These are phyloP conservation scores for Catostomus latipinnis DNA, from an alignment of 2,797 vertebrate species.

Conservation along the genomic window DNA sequence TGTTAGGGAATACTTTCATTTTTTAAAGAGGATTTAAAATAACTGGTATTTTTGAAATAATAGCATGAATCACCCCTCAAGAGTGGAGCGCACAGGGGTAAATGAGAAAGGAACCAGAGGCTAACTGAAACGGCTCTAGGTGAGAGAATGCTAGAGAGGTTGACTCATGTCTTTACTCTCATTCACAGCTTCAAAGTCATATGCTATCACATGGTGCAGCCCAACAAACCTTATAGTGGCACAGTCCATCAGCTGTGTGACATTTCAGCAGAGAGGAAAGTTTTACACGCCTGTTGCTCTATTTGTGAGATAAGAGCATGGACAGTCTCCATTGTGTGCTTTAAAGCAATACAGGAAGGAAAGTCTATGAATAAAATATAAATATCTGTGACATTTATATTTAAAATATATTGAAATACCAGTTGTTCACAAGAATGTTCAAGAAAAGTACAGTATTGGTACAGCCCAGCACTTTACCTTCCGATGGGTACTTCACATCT, in stretches of 20 bases:
- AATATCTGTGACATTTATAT: slow-evolving; percentile 14
- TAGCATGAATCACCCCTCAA: not conserved
- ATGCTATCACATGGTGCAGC: slow-evolving; percentile 61
- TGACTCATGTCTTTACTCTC: slow-evolving; percentile 62
- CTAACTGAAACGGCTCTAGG: slow-evolving; percentile 44
- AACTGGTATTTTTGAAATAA: slow-evolving; percentile 22
- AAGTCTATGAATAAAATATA: slow-evolving; percentile 25
- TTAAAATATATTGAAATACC: not conserved
- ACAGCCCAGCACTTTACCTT: too few species aligned
- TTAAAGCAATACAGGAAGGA: slow-evolving; percentile 4
- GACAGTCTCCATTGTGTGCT: not conserved
- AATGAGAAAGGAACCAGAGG: slow-evolving; percentile 24
- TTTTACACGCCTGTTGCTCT: slow-evolving; percentile 7
- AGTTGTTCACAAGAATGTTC: too few species aligned
- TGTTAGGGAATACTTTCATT: slow-evolving; percentile 18
- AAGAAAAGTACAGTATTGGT: not conserved
- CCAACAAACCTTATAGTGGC: slow-evolving; percentile 61
- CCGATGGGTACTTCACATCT: too few species aligned
- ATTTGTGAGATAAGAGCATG: slow-evolving; percentile 46
- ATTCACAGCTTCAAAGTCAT: slow-evolving; percentile 74
- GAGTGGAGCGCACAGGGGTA: slow-evolving; percentile 6
- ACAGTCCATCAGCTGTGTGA: slow-evolving; percentile 58
- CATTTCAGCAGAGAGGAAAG: slow-evolving; percentile 56
- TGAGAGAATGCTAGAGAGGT: too few species aligned
- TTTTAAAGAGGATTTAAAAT: not conserved